Evolutionary conservation across 2,888 invertebrate species (phyloP), one percentile per base, ranked within the genome.

Genomic region (Lepidocyrtinus sp.): DNA sequence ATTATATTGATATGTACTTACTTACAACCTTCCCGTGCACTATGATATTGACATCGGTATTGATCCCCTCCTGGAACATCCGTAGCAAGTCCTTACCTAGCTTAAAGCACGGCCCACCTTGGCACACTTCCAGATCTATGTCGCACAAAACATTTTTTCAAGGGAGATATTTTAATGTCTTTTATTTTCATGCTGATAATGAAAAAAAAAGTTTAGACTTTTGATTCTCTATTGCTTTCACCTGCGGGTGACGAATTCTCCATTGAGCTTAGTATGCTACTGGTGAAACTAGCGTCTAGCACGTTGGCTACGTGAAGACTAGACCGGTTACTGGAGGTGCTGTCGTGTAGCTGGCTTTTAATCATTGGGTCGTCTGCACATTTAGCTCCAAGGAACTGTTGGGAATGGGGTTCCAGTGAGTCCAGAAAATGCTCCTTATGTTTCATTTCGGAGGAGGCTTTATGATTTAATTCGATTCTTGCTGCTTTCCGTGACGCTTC

Each of bases 31-130:
- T 91, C 0, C 95, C 96, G 59, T 93, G 93, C 12, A 96, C 95
- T 88, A 96, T 95, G 9, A 96, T 93, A 2, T 93, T 92, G 62
- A 96, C 95, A 88, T 97, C 97, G 0, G 96, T 94, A 84, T 95
- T 95, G 74, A 96, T 94, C 89, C 96, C 96, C 87, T 96, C 95
- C 82, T 96, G 89, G 88, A 97, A 97, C 96, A 97, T 96, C 84
- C 95, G 91, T 26, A 97, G 90, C 72, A 97, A 90, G 89, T 97
- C 96, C 87, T 96, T 94, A 0, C 96, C 96, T 9, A 97, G 90
- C 61, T 94, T 91, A 9, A 92, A 89, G 90, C 89, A 88, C 88
- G 91, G n/a, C 45, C 87, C 86, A 72, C 84, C 84, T 80, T 83
- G 84, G 59, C 85, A 85, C 68, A 85, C 76, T 79, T 86, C 86